Base-by-base conservation (phyloP, 92 coral and sea anemone species). In the Palythoa grandiflora region DNA sequence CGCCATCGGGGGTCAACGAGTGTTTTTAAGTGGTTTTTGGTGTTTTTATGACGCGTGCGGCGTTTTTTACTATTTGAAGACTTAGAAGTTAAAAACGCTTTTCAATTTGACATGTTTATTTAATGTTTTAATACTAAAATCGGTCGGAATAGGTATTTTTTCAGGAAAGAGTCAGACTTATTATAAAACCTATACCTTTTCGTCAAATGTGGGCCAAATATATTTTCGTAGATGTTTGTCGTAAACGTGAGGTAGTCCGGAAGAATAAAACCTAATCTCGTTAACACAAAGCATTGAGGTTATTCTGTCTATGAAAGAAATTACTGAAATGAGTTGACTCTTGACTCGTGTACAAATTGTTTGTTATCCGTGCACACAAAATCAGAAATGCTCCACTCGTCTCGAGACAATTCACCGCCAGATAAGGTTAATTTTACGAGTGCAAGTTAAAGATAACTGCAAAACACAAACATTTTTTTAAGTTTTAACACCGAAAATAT, bases 221-320 rank as follows among this genome's bases (percentile, higher is more conserved):
- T 19, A 70, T 14, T 70, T 35, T 35, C 16, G 35, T 28, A 16
- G 13, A 28, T 28, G 44, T 28, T 7, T 5, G 44, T 1, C 6
- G 74, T 37, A 3, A 28, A 4, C 44, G 74, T 21, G 44, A 28
- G 74, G 74, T 11, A 20, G 75, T 70, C 47, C 4, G 47, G 75
- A 35, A 54, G 2, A 16, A 10, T 6, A 36, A 35, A 6, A 20
- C 2, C 68, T 54, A 35, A 77, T 77, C 83, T 77, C 6, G 47
- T 77, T 77, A 77, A 36, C 47, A 17, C 54, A 77, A 75, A 53
- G 20, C 14, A 77, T 77, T n/a, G 14, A 13, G 6, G 10, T 13
- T 77, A 77, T 54, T 77, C 50, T 12, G 38, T 35, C 10, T 53
- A 77, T 35, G 83, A 28, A 5, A 77, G 63, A 52, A 54, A 53